Evolutionary conservation across 2,797 vertebrate genomes (phyloP).

Genomic region (Dromococcyx pavoninus): DNA sequence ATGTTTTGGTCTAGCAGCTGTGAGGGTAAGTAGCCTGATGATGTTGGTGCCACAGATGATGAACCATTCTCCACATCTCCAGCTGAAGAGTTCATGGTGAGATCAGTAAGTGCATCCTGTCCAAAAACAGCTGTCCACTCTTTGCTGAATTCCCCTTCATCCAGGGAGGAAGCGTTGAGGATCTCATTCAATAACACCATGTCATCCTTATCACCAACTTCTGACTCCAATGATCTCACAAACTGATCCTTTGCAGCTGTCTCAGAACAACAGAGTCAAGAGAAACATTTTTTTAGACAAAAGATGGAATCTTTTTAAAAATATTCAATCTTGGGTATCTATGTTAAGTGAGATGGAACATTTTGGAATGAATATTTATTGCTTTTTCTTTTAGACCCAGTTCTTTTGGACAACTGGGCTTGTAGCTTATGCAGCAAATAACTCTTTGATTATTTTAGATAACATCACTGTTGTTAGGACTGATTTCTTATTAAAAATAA

Average conservation of each 20-base stretch:
- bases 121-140: conserved; percentile 93
- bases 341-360: background rate
- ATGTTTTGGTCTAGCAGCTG: conserved; percentile 93
- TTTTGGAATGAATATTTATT: background rate
- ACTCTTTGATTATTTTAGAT: background rate
- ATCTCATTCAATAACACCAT: conserved; percentile 89
- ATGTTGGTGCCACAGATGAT: background rate
- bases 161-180: conserved; percentile 83
- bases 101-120: conserved; percentile 66
- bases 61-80: conserved; percentile 66
- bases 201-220: conserved; percentile 82
- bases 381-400: background rate
- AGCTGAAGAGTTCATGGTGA: background rate
- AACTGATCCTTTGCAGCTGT: conserved; percentile 74
- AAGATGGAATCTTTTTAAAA: background rate
- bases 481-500: background rate
- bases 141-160: conserved; percentile 85
- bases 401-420: background rate
- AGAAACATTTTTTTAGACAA: background rate
- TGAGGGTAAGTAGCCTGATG: conserved; percentile 89
- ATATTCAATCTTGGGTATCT: background rate
- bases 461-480: background rate
- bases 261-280: background rate
- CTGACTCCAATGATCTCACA: conserved; percentile 65
- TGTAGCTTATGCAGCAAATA: background rate